Base-by-base conservation (phyloP, 1,140 invertebrate species). In the Drosophila prosaltans region DNA sequence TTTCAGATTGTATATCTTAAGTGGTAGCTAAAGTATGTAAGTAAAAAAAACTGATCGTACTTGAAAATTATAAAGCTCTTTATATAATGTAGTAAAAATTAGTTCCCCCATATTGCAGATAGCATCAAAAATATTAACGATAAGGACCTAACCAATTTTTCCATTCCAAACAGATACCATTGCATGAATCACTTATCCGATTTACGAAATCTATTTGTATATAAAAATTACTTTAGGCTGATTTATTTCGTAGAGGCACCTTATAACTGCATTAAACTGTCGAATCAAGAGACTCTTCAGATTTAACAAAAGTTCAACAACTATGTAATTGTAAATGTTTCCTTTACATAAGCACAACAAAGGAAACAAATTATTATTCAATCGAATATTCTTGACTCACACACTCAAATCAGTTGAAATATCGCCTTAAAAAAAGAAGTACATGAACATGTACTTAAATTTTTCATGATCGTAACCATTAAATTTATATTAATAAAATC, bases 1-100 rank as follows among this genome's bases (percentile, higher is more conserved):
- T 51, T 51, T 51, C 21, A 24, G 45, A 51, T 51, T 51, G 45
- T 51, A 10, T 51, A 26, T 24, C 45, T 51, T 51, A 9, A 51
- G 45, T 10, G 8, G 2, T 51, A 24, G 8, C 45, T 51, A 26
- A 51, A 24, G 45, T 26, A 24, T 51, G 45, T 51, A 3, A 24
- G 2, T 9, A 26, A 51, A 51, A 51, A 8, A 51, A 51, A 26
- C 21, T 51, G 45, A 9, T 16, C 24, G 45, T 10, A 26, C 45
- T 51, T 24, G 45, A 10, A 11, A 10, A 3, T 26, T 26, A 26
- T 51, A 24, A 2, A 2, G 8, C 7, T 24, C 9, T 1, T 24
- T 51, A 21, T 10, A 51, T 51, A 51, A 51, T 51, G 1, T 6
- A 6, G 2, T 48, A 5, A 36, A 36, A 36, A 24, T 24, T 2